These are phyloP conservation scores for Hemaris fuciformis DNA, from an alignment of 2,888 invertebrate genomes.

Conservation along the genomic window DNA sequence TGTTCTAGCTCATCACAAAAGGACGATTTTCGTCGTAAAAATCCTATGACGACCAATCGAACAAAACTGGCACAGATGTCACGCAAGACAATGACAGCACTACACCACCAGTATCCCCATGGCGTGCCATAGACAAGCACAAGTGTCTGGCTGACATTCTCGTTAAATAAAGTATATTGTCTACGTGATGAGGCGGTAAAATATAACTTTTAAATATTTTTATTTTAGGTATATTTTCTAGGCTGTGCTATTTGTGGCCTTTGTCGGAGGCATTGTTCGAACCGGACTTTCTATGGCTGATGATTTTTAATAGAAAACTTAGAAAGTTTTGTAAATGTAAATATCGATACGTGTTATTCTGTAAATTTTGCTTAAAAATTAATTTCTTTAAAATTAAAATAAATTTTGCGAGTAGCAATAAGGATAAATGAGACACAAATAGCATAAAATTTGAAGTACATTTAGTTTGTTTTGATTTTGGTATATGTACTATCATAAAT, in stretches of 20 bases:
- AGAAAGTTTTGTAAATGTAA: too few relatives aligned
- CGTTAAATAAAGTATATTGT: background rate
- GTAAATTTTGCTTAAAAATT: too few relatives aligned
- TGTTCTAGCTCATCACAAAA: constrained; percentile 58
- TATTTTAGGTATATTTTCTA: background rate
- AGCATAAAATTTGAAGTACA: too few relatives aligned
- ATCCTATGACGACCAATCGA: constrained; percentile 53
- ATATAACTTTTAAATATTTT: background rate
- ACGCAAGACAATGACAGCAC: constrained; percentile 14
- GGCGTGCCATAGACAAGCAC: background rate
- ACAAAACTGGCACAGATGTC: constrained; percentile 40
- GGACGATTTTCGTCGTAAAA: constrained; percentile 53
- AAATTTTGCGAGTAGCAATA: too few relatives aligned
- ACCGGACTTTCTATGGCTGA: too few relatives aligned
- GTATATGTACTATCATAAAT: too few relatives aligned
- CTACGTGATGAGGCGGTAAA: background rate
- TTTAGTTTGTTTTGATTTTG: too few relatives aligned
- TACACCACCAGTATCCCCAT: constrained; percentile 8
- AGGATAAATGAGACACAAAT: too few relatives aligned
- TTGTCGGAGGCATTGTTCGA: too few relatives aligned
- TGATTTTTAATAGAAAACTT: too few relatives aligned
- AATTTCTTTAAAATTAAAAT: too few relatives aligned
- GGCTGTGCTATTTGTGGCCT: background rate
- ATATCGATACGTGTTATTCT: too few relatives aligned
- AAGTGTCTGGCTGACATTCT: background rate